These are phyloP conservation scores for Pocillopora verrucosa DNA, from an alignment of 64 coral and sea anemone genomes.

Conservation along the genomic window DNA sequence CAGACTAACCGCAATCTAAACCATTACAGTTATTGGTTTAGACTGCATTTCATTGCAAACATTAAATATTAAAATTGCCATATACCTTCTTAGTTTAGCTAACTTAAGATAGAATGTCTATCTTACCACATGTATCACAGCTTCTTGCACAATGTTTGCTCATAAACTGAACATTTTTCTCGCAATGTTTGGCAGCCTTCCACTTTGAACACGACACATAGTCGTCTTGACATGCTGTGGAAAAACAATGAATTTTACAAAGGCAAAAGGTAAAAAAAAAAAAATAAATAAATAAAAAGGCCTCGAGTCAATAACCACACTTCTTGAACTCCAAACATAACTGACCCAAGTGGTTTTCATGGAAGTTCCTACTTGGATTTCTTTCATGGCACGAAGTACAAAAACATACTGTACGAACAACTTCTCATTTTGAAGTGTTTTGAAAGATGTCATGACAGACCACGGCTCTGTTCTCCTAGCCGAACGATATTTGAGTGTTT, in stretches of 20 bases:
- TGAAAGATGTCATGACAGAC: too few species aligned
- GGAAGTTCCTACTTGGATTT: too few species aligned
- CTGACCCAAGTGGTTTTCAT: too few species aligned
- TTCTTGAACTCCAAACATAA: not conserved
- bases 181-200: not conserved
- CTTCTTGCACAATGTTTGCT: conserved; percentile 25
- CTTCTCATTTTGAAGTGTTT: too few species aligned
- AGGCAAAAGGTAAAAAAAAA: not conserved
- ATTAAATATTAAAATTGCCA: not conserved
- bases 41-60: too few species aligned
- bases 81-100: not conserved
- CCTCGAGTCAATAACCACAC: not conserved
- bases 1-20: too few species aligned
- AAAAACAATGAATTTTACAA: not conserved
- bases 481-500: too few species aligned
- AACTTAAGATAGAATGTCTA: not conserved
- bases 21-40: too few species aligned
- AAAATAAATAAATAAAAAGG: not conserved
- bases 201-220: conserved; percentile 30
- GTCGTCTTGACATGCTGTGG: conserved; percentile 15
- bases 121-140: conserved; percentile 15
- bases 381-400: too few species aligned
- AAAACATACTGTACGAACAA: too few species aligned
- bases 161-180: conserved; percentile 25
- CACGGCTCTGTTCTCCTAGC: too few species aligned